Evolutionary conservation across 92 coral and sea anemone genomes (phyloP).

Genomic region (Parazoanthus swiftii): DNA sequence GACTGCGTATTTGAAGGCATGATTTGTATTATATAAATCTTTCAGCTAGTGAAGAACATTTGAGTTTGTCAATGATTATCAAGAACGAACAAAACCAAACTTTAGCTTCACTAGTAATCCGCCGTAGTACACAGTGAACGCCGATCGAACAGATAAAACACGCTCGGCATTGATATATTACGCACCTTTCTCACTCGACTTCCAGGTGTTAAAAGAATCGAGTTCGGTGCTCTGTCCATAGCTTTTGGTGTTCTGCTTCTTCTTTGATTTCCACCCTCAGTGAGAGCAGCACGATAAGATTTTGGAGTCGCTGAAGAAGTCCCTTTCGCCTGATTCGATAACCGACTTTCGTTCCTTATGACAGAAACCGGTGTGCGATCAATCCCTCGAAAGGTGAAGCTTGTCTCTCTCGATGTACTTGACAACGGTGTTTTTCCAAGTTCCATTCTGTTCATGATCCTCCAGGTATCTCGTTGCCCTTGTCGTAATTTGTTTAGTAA

Average conservation of each 20-base stretch:
- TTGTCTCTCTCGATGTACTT: conserved; percentile 57
- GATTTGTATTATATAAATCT: no score
- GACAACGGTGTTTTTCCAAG: conserved; percentile 40
- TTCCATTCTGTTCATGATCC: conserved; percentile 65
- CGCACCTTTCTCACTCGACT: conserved; percentile 64
- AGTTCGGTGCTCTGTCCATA: conserved; percentile 49
- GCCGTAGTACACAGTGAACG: background rate
- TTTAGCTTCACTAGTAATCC: background rate
- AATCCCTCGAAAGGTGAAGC: conserved; percentile 67
- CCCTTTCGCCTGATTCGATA: conserved; percentile 6
- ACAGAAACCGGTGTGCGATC: conserved; percentile 72
- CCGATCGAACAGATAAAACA: no score
- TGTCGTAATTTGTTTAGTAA: conserved; percentile 70
- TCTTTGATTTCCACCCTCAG: conserved; percentile 73
- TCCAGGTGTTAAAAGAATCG: conserved; percentile 66
- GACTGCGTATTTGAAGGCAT: no score
- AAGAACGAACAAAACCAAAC: background rate
- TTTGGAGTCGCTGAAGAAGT: conserved; percentile 64
- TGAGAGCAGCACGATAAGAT: conserved; percentile 63
- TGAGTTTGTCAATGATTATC: background rate
- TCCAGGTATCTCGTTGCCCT: conserved; percentile 75
- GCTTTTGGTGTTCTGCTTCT: conserved; percentile 41
- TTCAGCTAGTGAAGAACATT: background rate
- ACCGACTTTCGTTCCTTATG: conserved; percentile 35
- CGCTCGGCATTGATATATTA: background rate